Evolutionary conservation across 2,113 vertebrate genomes (phyloP).

Genomic region (Rhodinocichla rosea): DNA sequence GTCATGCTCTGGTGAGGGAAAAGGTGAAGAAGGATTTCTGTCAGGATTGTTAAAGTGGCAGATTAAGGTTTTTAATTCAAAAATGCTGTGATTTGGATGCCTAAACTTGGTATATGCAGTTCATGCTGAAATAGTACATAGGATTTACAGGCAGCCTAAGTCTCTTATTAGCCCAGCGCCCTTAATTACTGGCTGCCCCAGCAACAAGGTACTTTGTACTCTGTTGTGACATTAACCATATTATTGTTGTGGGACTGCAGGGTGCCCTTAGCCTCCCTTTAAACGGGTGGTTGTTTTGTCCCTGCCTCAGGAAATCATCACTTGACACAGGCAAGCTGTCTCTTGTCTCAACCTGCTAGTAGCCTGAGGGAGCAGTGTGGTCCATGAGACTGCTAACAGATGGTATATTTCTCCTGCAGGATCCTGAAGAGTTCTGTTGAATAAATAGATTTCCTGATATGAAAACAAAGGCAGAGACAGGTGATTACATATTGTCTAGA

Average conservation of each 20-base stretch:
- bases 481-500: neutral
- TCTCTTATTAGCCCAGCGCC: neutral
- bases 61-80: neutral
- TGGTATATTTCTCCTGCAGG: neutral
- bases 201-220: neutral
- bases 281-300: neutral
- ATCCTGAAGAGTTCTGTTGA: neutral
- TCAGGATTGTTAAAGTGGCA: neutral
- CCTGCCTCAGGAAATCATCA: neutral
- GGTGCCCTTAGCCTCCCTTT: neutral
- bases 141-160: neutral
- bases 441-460: neutral
- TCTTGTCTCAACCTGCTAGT: neutral
- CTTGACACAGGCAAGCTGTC: neutral
- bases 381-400: neutral
- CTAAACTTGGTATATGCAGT: neutral
- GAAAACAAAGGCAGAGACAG: neutral
- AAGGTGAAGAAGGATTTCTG: neutral
- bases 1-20: neutral
- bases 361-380: neutral
- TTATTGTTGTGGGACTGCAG: neutral
- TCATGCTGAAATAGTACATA: neutral
- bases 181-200: neutral
- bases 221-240: neutral
- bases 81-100: neutral